phyloP scores from a whole-genome alignment of 2,888 invertebrate species.

The Clepsis dumicolana region DNA sequence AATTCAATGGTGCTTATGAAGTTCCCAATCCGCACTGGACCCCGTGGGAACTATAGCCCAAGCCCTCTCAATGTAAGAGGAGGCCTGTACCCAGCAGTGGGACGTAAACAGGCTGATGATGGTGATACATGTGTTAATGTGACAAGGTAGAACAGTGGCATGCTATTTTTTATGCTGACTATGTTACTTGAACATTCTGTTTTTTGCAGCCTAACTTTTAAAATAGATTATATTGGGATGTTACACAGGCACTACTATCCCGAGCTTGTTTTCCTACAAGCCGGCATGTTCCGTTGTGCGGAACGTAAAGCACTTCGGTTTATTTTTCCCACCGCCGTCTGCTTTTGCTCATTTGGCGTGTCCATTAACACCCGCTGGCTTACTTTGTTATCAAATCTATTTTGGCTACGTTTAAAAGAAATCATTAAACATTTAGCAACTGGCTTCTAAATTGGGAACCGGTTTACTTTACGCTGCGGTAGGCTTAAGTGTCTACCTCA shows the following conservation, averaged over 20 bases:
- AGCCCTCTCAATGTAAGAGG: too few species aligned
- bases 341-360: conserved; percentile 83
- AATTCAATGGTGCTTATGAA: too few species aligned
- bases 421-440: conserved; percentile 36
- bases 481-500: conserved; percentile 31
- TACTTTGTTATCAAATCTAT: conserved; percentile 66
- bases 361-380: conserved; percentile 81
- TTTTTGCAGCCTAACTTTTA: neutral
- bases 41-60: too few species aligned
- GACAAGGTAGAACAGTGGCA: too few species aligned
- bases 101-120: too few species aligned
- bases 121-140: too few species aligned
- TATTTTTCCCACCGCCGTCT: conserved; percentile 73
- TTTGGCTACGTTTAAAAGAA: conserved; percentile 51
- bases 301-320: conserved; percentile 49
- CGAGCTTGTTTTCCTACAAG: conserved; percentile 46
- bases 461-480: conserved; percentile 27
- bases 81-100: too few species aligned
- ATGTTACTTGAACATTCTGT: neutral
- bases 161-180: too few species aligned
- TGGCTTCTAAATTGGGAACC: conserved; percentile 26
- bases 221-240: conserved; percentile 22
- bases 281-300: conserved; percentile 51
- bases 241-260: conserved; percentile 5
- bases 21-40: too few species aligned